phyloP scores from a whole-genome alignment of 2,888 invertebrate species.

The Trissonchulus latispiculum region DNA sequence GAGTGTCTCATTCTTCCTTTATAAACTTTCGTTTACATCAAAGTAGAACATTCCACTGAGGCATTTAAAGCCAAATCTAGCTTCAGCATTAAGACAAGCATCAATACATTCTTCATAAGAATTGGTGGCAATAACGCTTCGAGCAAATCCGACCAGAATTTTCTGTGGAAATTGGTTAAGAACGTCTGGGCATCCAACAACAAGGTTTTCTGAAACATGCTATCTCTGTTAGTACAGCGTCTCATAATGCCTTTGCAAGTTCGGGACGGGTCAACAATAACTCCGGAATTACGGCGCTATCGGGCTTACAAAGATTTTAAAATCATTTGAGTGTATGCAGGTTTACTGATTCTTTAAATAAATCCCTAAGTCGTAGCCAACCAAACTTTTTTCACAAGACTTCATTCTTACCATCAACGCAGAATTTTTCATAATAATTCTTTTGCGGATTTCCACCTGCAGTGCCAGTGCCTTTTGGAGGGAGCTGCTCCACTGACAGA shows the following conservation, averaged over 20 bases:
- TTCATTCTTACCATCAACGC: conserved; percentile 16
- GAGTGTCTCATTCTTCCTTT: no score
- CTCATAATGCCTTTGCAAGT: no score
- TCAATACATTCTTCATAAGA: conserved; percentile 41
- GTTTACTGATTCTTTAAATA: no score
- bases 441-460: background rate
- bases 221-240: no score
- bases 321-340: no score
- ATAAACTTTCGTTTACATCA: no score
- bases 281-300: no score
- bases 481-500: background rate
- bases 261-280: no score
- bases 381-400: no score
- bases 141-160: conserved; percentile 44
- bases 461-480: background rate
- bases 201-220: conserved; percentile 5
- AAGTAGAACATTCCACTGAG: conserved; percentile 43
- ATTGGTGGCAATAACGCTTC: conserved; percentile 39
- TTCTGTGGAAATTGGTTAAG: conserved; percentile 40
- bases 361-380: no score
- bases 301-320: no score
- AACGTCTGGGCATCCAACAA: conserved; percentile 29
- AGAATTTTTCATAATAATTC: conserved; percentile 16
- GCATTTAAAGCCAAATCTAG: conserved; percentile 39
- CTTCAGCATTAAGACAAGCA: conserved; percentile 38